Percentiles rank a stretch among this genome's conserved stretches.
Conservation (phyloP, 2,888 invertebrate genomes). For the Antheraea assamensis region DNA sequence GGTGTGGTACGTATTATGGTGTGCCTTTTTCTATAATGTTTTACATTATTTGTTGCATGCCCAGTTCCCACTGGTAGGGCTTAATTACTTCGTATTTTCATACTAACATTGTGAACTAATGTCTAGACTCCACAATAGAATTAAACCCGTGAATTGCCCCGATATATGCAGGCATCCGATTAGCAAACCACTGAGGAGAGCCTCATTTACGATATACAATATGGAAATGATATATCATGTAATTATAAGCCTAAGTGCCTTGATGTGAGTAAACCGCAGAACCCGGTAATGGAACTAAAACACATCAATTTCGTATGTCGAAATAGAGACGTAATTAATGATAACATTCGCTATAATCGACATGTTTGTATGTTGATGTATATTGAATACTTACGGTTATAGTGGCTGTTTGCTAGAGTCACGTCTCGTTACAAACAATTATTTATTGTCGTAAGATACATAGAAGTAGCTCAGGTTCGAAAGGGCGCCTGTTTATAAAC, state of each 20-base stretch:
- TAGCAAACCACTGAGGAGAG: no score
- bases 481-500: no score
- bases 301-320: background rate
- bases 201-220: background rate
- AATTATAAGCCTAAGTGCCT: slow-evolving; percentile 2
- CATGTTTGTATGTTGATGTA: background rate
- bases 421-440: background rate
- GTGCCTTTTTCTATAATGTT: no score
- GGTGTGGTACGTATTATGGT: no score
- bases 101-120: no score
- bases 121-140: no score
- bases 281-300: background rate
- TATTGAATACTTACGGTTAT: background rate
- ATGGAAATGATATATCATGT: background rate
- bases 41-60: no score
- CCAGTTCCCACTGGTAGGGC: no score
- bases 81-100: no score
- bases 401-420: background rate
- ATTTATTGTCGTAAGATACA: background rate
- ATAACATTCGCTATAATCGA: background rate
- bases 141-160: no score
- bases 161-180: no score
- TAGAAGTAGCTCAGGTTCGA: background rate
- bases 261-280: background rate
- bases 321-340: background rate